Evolutionary conservation across 2,113 vertebrate genomes (phyloP).

Genomic region (Lepisosteus osseus): DNA sequence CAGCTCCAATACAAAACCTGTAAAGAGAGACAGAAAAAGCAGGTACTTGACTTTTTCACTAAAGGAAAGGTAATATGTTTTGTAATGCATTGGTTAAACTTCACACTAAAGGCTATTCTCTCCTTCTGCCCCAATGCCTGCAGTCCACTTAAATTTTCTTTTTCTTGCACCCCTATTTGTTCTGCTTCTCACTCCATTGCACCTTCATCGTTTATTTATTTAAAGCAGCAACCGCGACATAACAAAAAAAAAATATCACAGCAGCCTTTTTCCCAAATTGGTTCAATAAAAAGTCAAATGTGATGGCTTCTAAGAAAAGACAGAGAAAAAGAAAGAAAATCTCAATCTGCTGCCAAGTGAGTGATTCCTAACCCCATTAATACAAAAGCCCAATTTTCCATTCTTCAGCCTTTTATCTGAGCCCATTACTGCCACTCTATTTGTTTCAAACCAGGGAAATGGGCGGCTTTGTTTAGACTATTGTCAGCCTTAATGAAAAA

Average conservation of each 20-base stretch:
- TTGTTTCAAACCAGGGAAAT: conserved; percentile 54
- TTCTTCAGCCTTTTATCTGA: conserved; percentile 38
- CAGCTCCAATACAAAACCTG: conserved; percentile 62
- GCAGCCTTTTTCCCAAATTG: conserved; percentile 16
- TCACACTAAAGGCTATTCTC: conserved; percentile 66
- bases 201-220: conserved; percentile 72
- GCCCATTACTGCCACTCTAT: conserved; percentile 60
- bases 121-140: conserved; percentile 50
- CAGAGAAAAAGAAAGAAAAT: background rate
- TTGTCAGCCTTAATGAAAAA: conserved; percentile 72
- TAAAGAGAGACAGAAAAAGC: conserved; percentile 43
- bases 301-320: conserved; percentile 22
- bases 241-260: conserved; percentile 41
- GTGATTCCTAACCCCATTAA: conserved; percentile 53
- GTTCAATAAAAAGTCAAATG: conserved; percentile 29
- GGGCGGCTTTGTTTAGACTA: conserved; percentile 63
- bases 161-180: conserved; percentile 63
- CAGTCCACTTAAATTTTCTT: conserved; percentile 66
- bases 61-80: conserved; percentile 67
- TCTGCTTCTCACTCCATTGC: conserved; percentile 65
- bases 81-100: conserved; percentile 74
- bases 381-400: conserved; percentile 17
- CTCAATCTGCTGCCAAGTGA: conserved; percentile 34
- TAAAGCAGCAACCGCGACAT: conserved; percentile 57
- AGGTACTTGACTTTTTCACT: conserved; percentile 64